Conservation (phyloP, 2,113 vertebrate genomes). For the Phoenicopterus ruber region DNA sequence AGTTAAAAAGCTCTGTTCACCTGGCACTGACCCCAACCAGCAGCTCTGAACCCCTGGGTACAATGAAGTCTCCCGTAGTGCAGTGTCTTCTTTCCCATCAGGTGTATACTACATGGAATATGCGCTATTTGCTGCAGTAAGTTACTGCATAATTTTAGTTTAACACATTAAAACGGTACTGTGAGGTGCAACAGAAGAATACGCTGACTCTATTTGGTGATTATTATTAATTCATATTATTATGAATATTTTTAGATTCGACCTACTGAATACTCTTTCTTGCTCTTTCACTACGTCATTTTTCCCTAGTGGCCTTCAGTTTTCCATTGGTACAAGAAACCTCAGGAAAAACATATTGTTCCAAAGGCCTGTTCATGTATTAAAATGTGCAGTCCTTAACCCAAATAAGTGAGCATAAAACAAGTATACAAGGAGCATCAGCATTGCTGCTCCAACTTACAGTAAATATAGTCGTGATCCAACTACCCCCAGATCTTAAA, state of each 20-base stretch:
- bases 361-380: background rate
- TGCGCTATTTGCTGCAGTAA: background rate
- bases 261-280: background rate
- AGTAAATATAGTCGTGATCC: background rate
- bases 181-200: background rate
- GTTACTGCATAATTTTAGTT: background rate
- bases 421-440: background rate
- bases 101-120: background rate
- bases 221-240: no score
- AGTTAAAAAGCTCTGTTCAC: background rate
- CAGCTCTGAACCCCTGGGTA: background rate
- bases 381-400: background rate
- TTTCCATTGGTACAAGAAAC: background rate
- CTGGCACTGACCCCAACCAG: background rate
- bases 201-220: background rate
- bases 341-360: background rate
- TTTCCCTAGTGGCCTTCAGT: background rate
- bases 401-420: background rate
- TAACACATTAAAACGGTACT: background rate
- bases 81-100: no score
- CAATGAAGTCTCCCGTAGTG: rapidly evolving
- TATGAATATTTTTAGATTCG: background rate
- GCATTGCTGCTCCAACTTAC: background rate
- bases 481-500: background rate
- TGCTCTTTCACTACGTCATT: background rate